Evolutionary conservation across 2,888 invertebrate species (phyloP), one percentile per base, ranked within the genome.

Genomic region (Catocala nupta): DNA sequence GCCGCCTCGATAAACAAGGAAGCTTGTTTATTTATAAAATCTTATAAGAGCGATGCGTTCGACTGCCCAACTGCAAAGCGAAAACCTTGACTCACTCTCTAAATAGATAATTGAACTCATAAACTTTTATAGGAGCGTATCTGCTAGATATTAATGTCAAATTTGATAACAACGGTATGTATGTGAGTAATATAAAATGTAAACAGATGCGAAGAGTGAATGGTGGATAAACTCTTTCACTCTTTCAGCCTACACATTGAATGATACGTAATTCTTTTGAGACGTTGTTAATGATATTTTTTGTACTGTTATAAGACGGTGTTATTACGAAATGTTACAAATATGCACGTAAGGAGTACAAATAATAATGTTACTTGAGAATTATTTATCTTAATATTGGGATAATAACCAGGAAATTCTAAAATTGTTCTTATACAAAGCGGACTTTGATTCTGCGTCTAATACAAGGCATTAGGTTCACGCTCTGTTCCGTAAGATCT

Each of bases 41-140:
- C 71, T 56, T 49, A 52, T 67, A 63, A 65, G 67, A 73, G 58
- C 70, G 71, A 75, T 73, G 75, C 72, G 75, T 69, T 74, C 71
- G 54, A 70, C 66, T 69, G 72, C 55, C 59, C 65, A 59, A 70
- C 67, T 71, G 72, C 74, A 71, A n/a, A 68, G 59, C 58, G 51
- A 48, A 61, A 81, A 85, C 88, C 88, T 88, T 88, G 89, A 87
- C 87, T 88, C 80, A 84, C 70, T 88, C 86, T 82, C 77, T 66
- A 78, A 88, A 89, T 88, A 89, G 86, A 86, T 78, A 77, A 80
- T 78, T 81, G 80, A 81, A 83, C 78, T 78, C 74, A 70, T 80
- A 75, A 81, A 80, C 73, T 71, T 75, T 69, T 68, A 54, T 55
- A 55, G 60, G 55, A 63, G 53, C 56, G 63, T 56, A 71, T 71